These are phyloP conservation scores for Seriola dumerili DNA, from an alignment of 2,113 vertebrate genomes.

Conservation along the genomic window DNA sequence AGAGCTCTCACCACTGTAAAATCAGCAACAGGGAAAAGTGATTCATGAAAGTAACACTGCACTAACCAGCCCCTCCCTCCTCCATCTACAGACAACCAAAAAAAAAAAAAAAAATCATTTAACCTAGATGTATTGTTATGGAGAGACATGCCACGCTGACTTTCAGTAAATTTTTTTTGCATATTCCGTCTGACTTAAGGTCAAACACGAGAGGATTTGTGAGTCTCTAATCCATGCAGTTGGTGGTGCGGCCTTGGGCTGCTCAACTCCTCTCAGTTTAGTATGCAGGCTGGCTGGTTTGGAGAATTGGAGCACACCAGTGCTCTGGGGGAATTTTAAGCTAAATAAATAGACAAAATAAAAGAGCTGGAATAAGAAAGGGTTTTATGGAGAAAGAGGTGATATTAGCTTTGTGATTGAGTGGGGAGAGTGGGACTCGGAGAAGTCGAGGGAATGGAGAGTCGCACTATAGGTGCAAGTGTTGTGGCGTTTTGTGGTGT, in stretches of 20 bases:
- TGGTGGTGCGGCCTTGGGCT: constrained; percentile 64
- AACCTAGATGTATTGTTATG: constrained; percentile 52
- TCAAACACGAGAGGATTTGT: constrained; percentile 74
- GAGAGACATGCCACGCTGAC: constrained; percentile 46
- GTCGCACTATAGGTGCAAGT: constrained; percentile 63
- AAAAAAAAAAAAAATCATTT: constrained; percentile 24
- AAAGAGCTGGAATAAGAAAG: constrained; percentile 72
- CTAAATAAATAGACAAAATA: constrained; percentile 85
- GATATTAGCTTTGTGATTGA: constrained; percentile 85
- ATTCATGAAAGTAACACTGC: constrained; percentile 48
- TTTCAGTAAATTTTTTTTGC: constrained; percentile 35
- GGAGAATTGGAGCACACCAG: constrained; percentile 67
- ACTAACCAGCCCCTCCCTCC: constrained; percentile 1
- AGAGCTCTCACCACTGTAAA: constrained; percentile 30
- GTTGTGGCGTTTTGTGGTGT: constrained; percentile 71
- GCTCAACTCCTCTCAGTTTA: constrained; percentile 64
- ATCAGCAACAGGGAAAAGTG: constrained; percentile 24
- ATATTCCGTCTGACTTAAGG: constrained; percentile 69
- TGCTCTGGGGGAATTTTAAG: constrained; percentile 75
- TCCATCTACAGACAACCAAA: background rate
- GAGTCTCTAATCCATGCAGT: constrained; percentile 68
- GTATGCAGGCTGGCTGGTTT: constrained; percentile 71
- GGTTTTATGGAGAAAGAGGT: constrained; percentile 75
- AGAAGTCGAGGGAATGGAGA: constrained; percentile 39
- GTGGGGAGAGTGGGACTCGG: constrained; percentile 78